Evolutionary conservation across 2,888 invertebrate species (phyloP).

Genomic region (Amphimallon solstitiale): DNA sequence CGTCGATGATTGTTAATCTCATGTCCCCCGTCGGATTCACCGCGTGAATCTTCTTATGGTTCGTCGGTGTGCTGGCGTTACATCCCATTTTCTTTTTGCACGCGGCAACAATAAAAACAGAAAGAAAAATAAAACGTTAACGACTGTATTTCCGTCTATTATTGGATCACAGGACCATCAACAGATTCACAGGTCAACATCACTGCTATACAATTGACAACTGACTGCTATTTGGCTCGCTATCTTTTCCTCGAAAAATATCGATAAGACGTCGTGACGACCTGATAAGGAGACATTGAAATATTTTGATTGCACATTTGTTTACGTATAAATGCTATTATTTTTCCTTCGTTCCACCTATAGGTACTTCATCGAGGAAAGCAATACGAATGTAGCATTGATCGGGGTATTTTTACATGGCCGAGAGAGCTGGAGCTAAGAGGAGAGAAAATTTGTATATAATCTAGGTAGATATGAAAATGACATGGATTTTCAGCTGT

Average conservation of each 20-base stretch:
- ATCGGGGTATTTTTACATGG: too few relatives aligned
- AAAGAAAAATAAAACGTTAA: neutral
- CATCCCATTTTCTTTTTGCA: slow-evolving; percentile 24
- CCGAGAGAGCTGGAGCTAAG: too few relatives aligned
- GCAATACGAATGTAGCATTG: too few relatives aligned
- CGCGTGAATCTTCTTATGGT: neutral
- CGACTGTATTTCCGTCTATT: neutral
- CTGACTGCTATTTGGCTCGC: slow-evolving; percentile 25
- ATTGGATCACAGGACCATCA: neutral
- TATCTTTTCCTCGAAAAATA: slow-evolving; percentile 30
- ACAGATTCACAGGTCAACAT: slow-evolving; percentile 3
- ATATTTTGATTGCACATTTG: neutral
- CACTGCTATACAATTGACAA: slow-evolving; percentile 15
- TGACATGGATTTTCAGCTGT: too few relatives aligned
- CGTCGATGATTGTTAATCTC: neutral
- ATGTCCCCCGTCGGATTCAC: neutral
- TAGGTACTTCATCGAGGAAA: too few relatives aligned
- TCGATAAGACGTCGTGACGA: neutral
- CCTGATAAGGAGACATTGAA: slow-evolving; percentile 1
- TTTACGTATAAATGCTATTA: too few relatives aligned
- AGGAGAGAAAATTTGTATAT: too few relatives aligned
- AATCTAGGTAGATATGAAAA: too few relatives aligned
- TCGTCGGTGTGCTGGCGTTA: neutral
- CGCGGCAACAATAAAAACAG: too few relatives aligned
- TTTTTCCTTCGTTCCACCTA: too few relatives aligned